A percentile compares a stretch with the other conserved stretches of the same genome.
Evolutionary conservation across 2,888 invertebrate genomes (phyloP).

Genomic region (Xestoiulus laeticollis): DNA sequence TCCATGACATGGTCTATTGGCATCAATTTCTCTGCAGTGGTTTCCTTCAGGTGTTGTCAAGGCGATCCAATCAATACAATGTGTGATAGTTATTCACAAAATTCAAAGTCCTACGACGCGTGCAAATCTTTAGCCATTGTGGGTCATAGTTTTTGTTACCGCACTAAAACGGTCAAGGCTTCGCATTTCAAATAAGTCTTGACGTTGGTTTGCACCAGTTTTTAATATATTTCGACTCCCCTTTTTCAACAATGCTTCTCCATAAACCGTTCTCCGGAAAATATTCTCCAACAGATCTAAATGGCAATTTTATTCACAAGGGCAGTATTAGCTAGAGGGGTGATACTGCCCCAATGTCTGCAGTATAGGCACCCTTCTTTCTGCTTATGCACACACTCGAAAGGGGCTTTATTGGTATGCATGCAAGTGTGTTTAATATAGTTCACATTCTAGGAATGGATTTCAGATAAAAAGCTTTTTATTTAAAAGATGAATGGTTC

Average conservation of each 20-base stretch:
- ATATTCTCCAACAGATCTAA: not conserved
- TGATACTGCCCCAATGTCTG: not conserved
- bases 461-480: constrained; percentile 4
- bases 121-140: too few relatives aligned
- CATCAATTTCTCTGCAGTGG: too few relatives aligned
- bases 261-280: not conserved
- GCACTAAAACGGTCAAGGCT: not conserved
- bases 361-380: not conserved
- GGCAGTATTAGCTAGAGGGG: constrained; percentile 5
- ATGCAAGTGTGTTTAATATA: constrained; percentile 18
- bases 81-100: too few relatives aligned
- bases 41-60: too few relatives aligned
- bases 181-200: not conserved
- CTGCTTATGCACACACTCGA: not conserved
- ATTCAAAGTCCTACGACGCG: too few relatives aligned
- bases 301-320: constrained; percentile 2
- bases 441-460: not conserved
- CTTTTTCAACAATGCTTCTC: not conserved
- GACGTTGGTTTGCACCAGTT: not conserved
- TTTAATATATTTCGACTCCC: not conserved
- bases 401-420: not conserved
- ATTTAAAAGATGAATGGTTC: not conserved
- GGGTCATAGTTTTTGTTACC: not conserved
- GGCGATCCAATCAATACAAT: too few relatives aligned
- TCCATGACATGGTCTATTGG: too few relatives aligned